Conservation (phyloP, 2,113 vertebrate genomes). For the Diglossa brunneiventris region DNA sequence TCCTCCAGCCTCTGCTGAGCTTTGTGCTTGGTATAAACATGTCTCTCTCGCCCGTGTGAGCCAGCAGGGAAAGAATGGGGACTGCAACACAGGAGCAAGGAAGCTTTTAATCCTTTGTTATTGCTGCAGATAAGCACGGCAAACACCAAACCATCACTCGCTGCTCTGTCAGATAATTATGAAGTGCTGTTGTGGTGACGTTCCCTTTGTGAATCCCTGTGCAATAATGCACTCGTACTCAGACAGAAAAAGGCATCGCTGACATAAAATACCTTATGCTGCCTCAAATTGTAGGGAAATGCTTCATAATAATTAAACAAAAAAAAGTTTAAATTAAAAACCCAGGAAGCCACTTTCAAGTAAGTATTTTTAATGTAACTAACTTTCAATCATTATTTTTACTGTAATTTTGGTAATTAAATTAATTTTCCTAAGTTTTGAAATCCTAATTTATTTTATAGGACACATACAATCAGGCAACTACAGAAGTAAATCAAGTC, state of each 20-base stretch:
- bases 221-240: not conserved
- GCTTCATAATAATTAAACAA: not conserved
- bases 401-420: not conserved
- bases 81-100: not conserved
- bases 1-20: not conserved
- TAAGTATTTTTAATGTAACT: not conserved
- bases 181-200: not conserved
- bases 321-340: not conserved
- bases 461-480: not conserved
- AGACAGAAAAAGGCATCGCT: not conserved
- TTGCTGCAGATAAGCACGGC: not conserved
- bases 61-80: not conserved
- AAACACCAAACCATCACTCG: not conserved
- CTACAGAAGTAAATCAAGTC: not conserved
- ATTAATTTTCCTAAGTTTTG: not conserved
- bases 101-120: constrained; percentile 23
- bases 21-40: not conserved
- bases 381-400: not conserved
- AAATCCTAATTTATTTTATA: not conserved
- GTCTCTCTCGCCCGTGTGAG: not conserved
- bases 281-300: not conserved
- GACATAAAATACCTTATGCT: not conserved
- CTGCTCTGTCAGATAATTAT: not conserved
- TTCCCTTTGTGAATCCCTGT: not conserved
- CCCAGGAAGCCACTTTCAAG: not conserved